phyloP scores from a whole-genome alignment of 2,113 vertebrate species.

The Indicator maculatus region DNA sequence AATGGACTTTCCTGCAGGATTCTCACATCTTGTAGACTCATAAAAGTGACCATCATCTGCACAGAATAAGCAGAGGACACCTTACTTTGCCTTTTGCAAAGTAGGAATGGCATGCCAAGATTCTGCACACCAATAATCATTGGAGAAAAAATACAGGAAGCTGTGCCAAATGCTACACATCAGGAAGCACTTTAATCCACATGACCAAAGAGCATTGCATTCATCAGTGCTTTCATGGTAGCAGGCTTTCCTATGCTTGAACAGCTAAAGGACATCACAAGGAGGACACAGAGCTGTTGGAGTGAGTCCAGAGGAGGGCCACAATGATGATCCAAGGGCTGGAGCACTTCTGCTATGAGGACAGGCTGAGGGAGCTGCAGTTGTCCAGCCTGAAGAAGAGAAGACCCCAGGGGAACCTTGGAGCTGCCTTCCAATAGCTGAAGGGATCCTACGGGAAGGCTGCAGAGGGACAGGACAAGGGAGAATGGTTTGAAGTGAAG shows the following conservation, averaged over 20 bases:
- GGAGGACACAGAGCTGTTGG: too few species aligned
- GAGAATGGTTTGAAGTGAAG: too few species aligned
- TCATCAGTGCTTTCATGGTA: constrained; percentile 30
- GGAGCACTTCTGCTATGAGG: too few species aligned
- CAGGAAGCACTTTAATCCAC: constrained; percentile 49
- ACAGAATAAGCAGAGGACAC: constrained; percentile 14
- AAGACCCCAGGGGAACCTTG: too few species aligned
- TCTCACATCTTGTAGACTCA: background rate
- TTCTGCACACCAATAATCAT: constrained; percentile 44
- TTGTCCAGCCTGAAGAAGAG: too few species aligned
- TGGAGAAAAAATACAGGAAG: constrained; percentile 29
- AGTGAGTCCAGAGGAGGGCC: too few species aligned
- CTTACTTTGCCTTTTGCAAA: constrained; percentile 44
- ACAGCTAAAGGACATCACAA: background rate
- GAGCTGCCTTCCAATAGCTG: too few species aligned
- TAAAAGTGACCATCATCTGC: background rate
- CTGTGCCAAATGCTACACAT: constrained; percentile 39
- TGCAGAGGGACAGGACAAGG: too few species aligned
- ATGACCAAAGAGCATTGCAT: background rate
- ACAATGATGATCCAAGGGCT: too few species aligned
- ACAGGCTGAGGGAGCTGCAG: too few species aligned
- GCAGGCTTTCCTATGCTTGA: constrained; percentile 33
- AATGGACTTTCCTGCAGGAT: background rate
- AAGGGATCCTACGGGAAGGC: too few species aligned
- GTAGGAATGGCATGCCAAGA: background rate